Conservation (phyloP, 2,113 vertebrate genomes). For the Peromyscus leucopus region DNA sequence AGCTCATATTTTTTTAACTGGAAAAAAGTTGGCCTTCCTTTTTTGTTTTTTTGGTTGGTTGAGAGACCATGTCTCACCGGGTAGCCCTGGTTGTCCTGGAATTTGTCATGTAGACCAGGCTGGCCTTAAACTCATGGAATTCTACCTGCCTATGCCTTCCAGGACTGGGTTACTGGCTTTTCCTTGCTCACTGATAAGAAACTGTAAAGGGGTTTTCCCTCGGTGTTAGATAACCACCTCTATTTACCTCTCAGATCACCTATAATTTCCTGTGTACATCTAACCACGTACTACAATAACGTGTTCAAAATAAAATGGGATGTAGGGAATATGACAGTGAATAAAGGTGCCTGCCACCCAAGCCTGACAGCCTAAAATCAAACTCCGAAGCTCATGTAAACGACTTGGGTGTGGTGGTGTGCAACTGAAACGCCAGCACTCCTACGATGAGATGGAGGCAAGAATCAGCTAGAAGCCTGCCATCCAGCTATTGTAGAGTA, state of each 20-base stretch:
- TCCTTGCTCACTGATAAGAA: background rate
- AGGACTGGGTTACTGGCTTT: background rate
- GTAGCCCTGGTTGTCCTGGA: background rate
- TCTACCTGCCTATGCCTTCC: background rate
- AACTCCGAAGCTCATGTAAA: background rate
- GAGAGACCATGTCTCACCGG: background rate
- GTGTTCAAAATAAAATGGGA: background rate
- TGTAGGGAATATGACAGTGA: background rate
- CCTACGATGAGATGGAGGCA: background rate
- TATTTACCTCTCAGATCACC: background rate
- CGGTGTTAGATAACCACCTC: background rate
- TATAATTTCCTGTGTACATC: background rate
- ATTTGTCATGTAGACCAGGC: background rate
- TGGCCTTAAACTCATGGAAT: background rate
- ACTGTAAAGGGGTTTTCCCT: background rate
- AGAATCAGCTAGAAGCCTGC: background rate
- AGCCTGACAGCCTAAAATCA: background rate
- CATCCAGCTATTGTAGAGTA: background rate
- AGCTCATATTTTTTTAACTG: constrained; percentile 12
- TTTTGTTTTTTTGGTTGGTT: background rate
- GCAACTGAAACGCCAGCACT: background rate
- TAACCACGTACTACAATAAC: background rate
- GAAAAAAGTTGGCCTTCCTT: background rate
- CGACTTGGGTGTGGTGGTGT: background rate
- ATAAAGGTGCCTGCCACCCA: background rate